Percentiles rank a stretch among this genome's conserved stretches.
These are phyloP conservation scores for Drosophila busckii DNA, from an alignment of 1,140 invertebrate genomes.

Conservation along the genomic window DNA sequence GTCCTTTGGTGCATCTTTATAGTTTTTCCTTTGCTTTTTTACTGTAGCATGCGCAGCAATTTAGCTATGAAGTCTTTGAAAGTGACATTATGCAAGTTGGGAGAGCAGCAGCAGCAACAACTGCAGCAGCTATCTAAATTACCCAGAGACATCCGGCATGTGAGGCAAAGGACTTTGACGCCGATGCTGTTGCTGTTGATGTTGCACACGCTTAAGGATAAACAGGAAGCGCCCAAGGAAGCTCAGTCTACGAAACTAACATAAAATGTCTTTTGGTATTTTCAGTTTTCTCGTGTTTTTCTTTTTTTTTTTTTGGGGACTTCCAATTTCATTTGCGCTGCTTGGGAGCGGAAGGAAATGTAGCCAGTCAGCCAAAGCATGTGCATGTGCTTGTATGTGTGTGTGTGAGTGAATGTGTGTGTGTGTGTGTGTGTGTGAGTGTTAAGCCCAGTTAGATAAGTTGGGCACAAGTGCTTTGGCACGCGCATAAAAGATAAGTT, in stretches of 20 bases:
- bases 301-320: conserved; percentile 13
- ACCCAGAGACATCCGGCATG: conserved; percentile 73
- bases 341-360: conserved; percentile 55
- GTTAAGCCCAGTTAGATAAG: conserved; percentile 9
- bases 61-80: conserved; percentile 46
- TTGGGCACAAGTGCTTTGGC: conserved; percentile 30
- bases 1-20: conserved; percentile 17
- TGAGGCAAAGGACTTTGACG: conserved; percentile 29
- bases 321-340: conserved; percentile 45
- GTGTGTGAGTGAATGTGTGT: conserved; percentile 9
- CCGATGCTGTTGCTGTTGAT: conserved; percentile 10
- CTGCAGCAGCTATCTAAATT: conserved; percentile 72
- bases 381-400: conserved; percentile 12
- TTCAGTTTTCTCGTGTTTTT: not conserved
- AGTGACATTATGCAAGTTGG: conserved; percentile 70
- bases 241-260: conserved; percentile 9
- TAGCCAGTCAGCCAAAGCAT: conserved; percentile 30
- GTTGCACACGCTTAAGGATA: conserved; percentile 44
- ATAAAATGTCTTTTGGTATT: conserved; percentile 37
- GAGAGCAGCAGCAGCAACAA: conserved; percentile 35
- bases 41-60: no score
- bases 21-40: conserved; percentile 13
- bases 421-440: not conserved
- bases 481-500: conserved; percentile 64
- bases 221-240: conserved; percentile 57